These are phyloP conservation scores for Philaethria dido DNA, from an alignment of 2,888 invertebrate genomes.

Conservation along the genomic window DNA sequence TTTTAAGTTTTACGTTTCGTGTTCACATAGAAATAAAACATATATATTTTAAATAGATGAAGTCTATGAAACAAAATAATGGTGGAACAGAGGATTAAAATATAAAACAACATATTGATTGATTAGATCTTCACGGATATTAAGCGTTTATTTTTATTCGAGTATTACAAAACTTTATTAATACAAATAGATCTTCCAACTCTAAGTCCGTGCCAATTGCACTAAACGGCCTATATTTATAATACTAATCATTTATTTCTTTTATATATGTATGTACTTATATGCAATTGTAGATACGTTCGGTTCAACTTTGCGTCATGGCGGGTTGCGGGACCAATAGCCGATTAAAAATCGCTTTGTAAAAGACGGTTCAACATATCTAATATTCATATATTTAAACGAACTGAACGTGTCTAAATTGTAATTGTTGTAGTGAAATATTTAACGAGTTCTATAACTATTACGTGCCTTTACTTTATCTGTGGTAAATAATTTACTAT, in stretches of 20 bases:
- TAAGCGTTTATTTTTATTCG: too few relatives aligned
- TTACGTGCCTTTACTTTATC: conserved; percentile 19
- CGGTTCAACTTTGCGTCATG: background rate
- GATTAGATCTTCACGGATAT: too few relatives aligned
- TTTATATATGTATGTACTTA: background rate
- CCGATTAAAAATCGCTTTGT: background rate
- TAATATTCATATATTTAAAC: background rate
- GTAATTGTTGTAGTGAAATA: background rate
- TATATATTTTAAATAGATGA: too few relatives aligned
- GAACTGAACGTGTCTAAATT: background rate
- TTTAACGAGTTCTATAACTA: background rate
- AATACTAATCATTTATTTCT: background rate
- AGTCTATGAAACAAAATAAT: too few relatives aligned
- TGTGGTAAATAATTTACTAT: conserved; percentile 15
- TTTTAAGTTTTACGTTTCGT: too few relatives aligned
- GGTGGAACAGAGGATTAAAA: too few relatives aligned
- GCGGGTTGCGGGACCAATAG: background rate
- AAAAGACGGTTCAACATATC: background rate
- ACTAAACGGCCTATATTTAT: background rate
- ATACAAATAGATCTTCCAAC: background rate
- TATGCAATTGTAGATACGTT: background rate
- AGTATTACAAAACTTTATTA: background rate
- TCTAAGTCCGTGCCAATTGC: background rate
- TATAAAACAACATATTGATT: too few relatives aligned
- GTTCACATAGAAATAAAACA: too few relatives aligned